Base-by-base conservation (phyloP, 1,140 invertebrate species). In the Oscheius sp. region DNA sequence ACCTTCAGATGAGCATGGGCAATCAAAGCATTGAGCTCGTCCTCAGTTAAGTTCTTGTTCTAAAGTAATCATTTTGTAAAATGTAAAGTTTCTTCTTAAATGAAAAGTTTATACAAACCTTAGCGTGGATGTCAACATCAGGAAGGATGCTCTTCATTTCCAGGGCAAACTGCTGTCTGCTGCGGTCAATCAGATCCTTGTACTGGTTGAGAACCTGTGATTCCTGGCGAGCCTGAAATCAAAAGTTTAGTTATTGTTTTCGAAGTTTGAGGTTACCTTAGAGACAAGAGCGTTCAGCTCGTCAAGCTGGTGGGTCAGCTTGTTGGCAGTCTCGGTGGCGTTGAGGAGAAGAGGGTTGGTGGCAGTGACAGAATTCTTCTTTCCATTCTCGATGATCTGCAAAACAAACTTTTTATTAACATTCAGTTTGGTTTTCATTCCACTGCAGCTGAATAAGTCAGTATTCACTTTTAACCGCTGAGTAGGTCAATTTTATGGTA, bases 1-100 rank as follows among this genome's bases (percentile, higher is more conserved):
- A 88, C 86, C 31, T 86, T 79, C 38, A 85, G 77, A 78, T 88
- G 87, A 29, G 88, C 87, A 79, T 87, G 87, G 28, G 86, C 86
- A 68, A 88, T 86, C 34, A 88, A 75, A 3, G 85, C 80, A 77
- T 88, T 88, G 34, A 88, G 76, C 72, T 88, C 88, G 23, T 87
- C 86, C 65, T 88, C 86, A 32, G 81, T 83, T 64, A 88, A 70
- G 65, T 86, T 85, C 52, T 83, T 79, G 77, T 80, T 79, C 71
- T 78, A 80, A 26, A 70, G 45, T 13, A 2, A 29, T 0, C 23
- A 10, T 7, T 34, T 42, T 3, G 3, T 1, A 20, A 20, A 15
- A 59, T 23, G 13, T 15, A 59, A 59, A 59, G 20, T 15, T 15
- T 13, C 13, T 10, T 23, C 20, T 59, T n/a, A 20, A 15, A 59